Evolutionary conservation across 2,113 vertebrate species (phyloP), one percentile per base, ranked within the genome.

Genomic region (Phainopepla nitens): DNA sequence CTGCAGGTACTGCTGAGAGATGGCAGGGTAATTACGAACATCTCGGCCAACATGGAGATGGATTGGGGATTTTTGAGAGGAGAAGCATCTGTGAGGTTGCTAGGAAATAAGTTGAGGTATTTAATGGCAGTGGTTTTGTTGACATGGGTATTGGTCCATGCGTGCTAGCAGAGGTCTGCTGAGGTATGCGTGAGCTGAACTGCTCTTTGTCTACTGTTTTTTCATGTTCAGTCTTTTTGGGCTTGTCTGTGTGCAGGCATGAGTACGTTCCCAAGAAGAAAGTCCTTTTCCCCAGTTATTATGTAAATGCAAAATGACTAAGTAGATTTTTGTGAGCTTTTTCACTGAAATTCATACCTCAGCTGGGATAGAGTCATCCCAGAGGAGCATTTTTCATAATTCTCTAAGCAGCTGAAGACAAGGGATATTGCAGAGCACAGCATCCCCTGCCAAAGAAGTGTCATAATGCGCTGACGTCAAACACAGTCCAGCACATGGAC

Each of bases 261-360:
- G 81, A 65, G 23, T n/a, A 24, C 50, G 20, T 78, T 87, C 15
- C 58, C 64, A 58, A 47, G 27, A 62, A 89, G n/a, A 28, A 87
- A 42, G 47, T 88, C 17, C 7, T 7, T 86, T 93, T 86, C 25
- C 79, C 28, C 47, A 36, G 44, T 73, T 70, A 29, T 94, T 86
- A 54, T 70, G 31, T 88, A 42, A 80, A 62, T 71, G 51, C 51
- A 86, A 70, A 88, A 51, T 78, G 47, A 42, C 75, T 56, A 24
- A 94, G 75, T 50, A 80, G 87, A 73, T 90, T 88, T 87, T 77
- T 85, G 33, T 75, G 79, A 72, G 53, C 47, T 83, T 92, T 94
- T 77, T 24, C 42, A 47, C 25, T 85, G 90, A 70, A 77, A 88
- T 82, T 73, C 33, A 3, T 92, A 53, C 77, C 77, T 96, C 71